Base-by-base conservation (phyloP, 2,113 vertebrate genomes). In the Polyodon spathula region DNA sequence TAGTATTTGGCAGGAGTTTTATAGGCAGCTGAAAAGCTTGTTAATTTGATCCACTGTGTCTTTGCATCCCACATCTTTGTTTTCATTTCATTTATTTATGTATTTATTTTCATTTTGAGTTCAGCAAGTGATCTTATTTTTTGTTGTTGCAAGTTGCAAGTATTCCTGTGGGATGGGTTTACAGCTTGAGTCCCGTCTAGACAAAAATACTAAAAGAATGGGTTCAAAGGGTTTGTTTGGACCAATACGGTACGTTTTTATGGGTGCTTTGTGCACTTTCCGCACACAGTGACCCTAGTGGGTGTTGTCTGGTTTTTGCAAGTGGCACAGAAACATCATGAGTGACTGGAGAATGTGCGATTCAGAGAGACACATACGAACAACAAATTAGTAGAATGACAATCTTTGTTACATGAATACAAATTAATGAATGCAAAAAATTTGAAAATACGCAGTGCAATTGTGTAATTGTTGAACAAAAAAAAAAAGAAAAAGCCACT, bases 381-480 rank as follows among this genome's bases (percentile, higher is more conserved):
- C n/a, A n/a, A n/a, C n/a, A n/a, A n/a, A n/a, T n/a, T n/a, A n/a
- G n/a, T n/a, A n/a, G n/a, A n/a, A n/a, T n/a, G n/a, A n/a, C n/a
- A n/a, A n/a, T n/a, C n/a, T n/a, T n/a, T n/a, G n/a, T n/a, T n/a
- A n/a, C n/a, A n/a, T n/a, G n/a, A n/a, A n/a, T n/a, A n/a, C n/a
- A n/a, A n/a, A n/a, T n/a, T n/a, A n/a, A n/a, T n/a, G n/a, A n/a
- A n/a, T n/a, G n/a, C n/a, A n/a, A n/a, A n/a, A n/a, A n/a, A n/a
- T n/a, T n/a, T n/a, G n/a, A n/a, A n/a, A n/a, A n/a, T n/a, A n/a
- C n/a, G n/a, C n/a, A n/a, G 55, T 58, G 40, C 8, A 42, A 51
- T 7, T 63, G 63, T 37, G 56, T 53, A 27, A 59, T 50, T 48
- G 50, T 55, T 48, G 54, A 14, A 39, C 41, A 59, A 50, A 27